A percentile compares a stretch with the other conserved stretches of the same genome.
Conservation (phyloP, 2,888 invertebrate genomes). For the Euplexia lucipara region DNA sequence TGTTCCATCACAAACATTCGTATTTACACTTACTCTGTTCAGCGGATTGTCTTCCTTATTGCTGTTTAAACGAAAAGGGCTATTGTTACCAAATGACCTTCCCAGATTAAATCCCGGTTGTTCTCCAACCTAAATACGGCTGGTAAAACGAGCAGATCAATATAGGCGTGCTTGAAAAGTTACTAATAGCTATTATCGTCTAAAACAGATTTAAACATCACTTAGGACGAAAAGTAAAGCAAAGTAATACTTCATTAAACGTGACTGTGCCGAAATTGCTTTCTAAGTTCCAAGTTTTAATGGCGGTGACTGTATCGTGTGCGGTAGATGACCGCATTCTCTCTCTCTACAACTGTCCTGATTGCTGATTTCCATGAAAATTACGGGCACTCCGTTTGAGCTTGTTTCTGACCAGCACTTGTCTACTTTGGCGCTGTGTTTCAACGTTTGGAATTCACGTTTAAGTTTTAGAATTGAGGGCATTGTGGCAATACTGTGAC, state of each 20-base stretch:
- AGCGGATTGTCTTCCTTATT: slow-evolving; percentile 45
- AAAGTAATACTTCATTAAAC: slow-evolving; percentile 67
- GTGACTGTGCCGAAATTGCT: slow-evolving; percentile 62
- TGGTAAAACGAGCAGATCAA: slow-evolving; percentile 65
- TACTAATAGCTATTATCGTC: slow-evolving; percentile 70
- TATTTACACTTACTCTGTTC: slow-evolving; percentile 58
- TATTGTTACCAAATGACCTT: slow-evolving; percentile 55
- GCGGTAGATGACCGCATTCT: slow-evolving; percentile 44
- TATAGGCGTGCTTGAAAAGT: slow-evolving; percentile 61
- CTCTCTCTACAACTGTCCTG: slow-evolving; percentile 36
- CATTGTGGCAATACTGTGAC: background rate
- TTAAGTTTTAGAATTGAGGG: slow-evolving; percentile 1
- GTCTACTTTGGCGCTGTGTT: slow-evolving; percentile 12
- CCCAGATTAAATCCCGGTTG: slow-evolving; percentile 52
- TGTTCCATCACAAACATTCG: slow-evolving; percentile 48
- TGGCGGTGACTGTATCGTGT: slow-evolving; percentile 53
- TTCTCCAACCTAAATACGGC: slow-evolving; percentile 54
- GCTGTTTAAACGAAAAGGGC: slow-evolving; percentile 51
- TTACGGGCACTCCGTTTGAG: slow-evolving; percentile 14
- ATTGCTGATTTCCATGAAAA: slow-evolving; percentile 53
- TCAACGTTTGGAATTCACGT: slow-evolving; percentile 12
- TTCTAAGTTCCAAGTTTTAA: slow-evolving; percentile 55
- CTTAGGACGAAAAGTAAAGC: slow-evolving; percentile 64
- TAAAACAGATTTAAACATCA: slow-evolving; percentile 71
- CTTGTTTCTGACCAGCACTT: slow-evolving; percentile 25